phyloP scores from a whole-genome alignment of 2,888 invertebrate genomes.

The Stratiomys singularior region DNA sequence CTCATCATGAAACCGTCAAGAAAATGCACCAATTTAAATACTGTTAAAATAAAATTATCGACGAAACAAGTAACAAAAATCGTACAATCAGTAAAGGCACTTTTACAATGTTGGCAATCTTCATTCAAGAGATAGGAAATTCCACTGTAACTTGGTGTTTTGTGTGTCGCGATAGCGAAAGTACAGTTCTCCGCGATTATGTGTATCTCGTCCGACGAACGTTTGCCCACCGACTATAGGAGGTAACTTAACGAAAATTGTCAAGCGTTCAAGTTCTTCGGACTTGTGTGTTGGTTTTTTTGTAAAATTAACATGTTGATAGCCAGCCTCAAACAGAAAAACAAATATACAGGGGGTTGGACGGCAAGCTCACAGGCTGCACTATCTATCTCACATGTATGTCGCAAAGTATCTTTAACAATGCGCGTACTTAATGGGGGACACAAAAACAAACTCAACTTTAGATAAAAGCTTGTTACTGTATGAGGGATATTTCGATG shows the following conservation, averaged over 20 bases:
- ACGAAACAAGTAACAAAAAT: too few species aligned
- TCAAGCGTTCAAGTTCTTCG: background rate
- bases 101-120: background rate
- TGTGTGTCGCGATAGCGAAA: slow-evolving; percentile 15
- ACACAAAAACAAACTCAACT: background rate
- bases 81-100: slow-evolving; percentile 2
- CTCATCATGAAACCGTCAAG: background rate
- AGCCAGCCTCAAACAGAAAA: too few species aligned
- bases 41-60: too few species aligned
- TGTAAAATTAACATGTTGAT: slow-evolving; percentile 2
- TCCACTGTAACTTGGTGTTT: background rate
- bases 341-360: background rate
- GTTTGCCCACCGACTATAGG: slow-evolving; percentile 17
- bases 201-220: slow-evolving; percentile 19
- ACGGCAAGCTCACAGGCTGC: background rate
- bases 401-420: background rate
- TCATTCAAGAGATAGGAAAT: background rate
- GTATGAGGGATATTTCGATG: too few species aligned
- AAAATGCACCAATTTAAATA: too few species aligned
- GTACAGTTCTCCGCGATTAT: background rate
- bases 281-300: background rate
- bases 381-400: background rate
- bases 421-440: background rate
- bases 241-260: background rate
- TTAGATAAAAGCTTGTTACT: background rate